Evolutionary conservation across 2,797 vertebrate species (phyloP), one percentile per base, ranked within the genome.

Genomic region (Strix occidentalis): DNA sequence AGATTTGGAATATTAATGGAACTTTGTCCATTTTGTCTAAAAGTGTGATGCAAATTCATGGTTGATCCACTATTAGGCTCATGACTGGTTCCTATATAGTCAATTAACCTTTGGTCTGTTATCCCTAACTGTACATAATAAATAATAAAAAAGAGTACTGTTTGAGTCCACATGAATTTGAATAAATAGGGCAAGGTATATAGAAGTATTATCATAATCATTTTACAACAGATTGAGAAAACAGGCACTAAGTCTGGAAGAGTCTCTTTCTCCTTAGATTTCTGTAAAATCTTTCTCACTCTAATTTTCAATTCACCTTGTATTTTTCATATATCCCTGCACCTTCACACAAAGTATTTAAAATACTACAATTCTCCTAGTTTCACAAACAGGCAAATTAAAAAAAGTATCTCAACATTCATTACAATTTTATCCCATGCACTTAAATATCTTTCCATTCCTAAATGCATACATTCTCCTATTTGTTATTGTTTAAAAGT

Each of bases 381-480:
- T 65, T 77, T 85, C 39, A 72, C 11, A 72, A 48, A n/a, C 8
- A 85, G 33, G 14, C 69, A 18, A 54, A 74, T 53, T 63, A 5
- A 46, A 84, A 77, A 58, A 60, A 11, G 7, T 5, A 56, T 15
- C 31, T 77, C 35, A 54, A 57, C 10, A 75, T 31, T 69, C 23
- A 53, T 58, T 28, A 75, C 8, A 54, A 57, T 71, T 93, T 92
- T 76, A 64, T 71, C 41, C 91, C 26, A 68, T 20, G 48, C 4
- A 66, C 9, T 45, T 37, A 50, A 33, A 9, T n/a, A 57, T n/a
- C 64, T 50, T 90, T 46, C 31, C 28, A 51, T 77, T 83, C 84
- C 21, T 80, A 76, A 72, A 83, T 51, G 20, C 7, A 3, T 41
- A 50, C 1, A 2, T 50, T 13, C 21, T 80, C 1, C 0, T 50